Base-by-base conservation (phyloP, 2,888 invertebrate genomes). In the Elegia similella region DNA sequence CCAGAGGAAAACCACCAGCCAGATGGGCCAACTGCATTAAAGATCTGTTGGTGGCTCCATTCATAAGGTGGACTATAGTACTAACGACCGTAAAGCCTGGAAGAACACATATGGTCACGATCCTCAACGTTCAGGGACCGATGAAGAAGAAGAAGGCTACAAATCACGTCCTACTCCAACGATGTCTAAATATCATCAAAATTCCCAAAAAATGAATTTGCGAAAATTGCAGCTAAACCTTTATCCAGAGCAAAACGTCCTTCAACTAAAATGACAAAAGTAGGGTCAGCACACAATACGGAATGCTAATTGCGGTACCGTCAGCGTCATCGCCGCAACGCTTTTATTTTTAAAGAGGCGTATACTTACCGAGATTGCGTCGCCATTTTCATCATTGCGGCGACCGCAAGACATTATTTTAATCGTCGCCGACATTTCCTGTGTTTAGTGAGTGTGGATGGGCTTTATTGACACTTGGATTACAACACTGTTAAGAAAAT, bases 341-440 rank as follows among this genome's bases (percentile, higher is more conserved):
- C 76, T 83, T 88, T 87, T 86, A 85, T 87, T 87, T 86, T 87
- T 86, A 85, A 87, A 84, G 79, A 83, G 87, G 76, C 80, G 79
- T 87, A 86, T 84, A 86, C 85, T 86, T 86, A 81, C 71, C 16
- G 67, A 63, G 86, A 88, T 88, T 88, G 76, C 82, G 73, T 82
- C 79, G 83, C 80, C 83, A 80, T 85, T 86, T 87, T 86, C 87
- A 88, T 88, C 87, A 86, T 75, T 67, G 75, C 62, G 63, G 73
- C 70, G 74, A 88, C 88, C 88, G 84, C 87, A 88, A 69, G 69
- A 73, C 78, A 88, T 87, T 87, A 88, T 87, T 87, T 86, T 88
- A 88, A 88, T 88, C 79, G 79, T 69, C 76, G 73, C 73, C 81
- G 80, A 80, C 84, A 71, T 68, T 74, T 76, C 73, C 76, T 70